Evolutionary conservation across 2,113 vertebrate species (phyloP).

Genomic region (Python bivittatus): DNA sequence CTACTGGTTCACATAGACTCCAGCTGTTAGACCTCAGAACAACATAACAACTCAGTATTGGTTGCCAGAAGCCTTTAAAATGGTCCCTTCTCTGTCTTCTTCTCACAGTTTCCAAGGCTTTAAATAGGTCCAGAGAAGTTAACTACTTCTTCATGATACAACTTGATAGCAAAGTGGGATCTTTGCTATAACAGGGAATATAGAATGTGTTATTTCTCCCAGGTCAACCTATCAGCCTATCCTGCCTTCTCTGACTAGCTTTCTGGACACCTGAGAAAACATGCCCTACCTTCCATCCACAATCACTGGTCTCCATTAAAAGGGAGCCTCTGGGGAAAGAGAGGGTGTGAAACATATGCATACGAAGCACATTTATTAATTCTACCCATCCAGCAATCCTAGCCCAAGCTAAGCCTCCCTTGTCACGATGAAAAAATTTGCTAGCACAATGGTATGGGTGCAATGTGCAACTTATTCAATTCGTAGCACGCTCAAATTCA

Average conservation of each 20-base stretch:
- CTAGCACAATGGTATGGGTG: neutral
- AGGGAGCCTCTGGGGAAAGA: neutral
- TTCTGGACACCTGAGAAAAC: too few relatives aligned
- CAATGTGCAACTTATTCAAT: neutral
- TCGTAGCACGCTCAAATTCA: neutral
- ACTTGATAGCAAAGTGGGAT: neutral
- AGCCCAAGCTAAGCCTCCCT: neutral
- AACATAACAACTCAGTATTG: neutral
- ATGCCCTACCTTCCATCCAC: neutral
- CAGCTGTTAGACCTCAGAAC: neutral
- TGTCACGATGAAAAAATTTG: too few relatives aligned
- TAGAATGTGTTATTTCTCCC: neutral
- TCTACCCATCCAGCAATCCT: neutral
- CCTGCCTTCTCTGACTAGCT: neutral
- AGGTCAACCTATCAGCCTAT: too few relatives aligned
- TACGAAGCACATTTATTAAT: neutral
- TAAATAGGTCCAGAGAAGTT: neutral
- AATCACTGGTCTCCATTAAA: neutral
- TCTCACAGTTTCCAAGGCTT: neutral
- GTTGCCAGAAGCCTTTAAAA: neutral
- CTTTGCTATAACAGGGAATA: neutral
- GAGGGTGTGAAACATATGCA: neutral
- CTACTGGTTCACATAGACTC: neutral
- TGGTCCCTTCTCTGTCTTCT: neutral
- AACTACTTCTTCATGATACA: neutral